Percentiles rank a stretch among this genome's conserved stretches.
Evolutionary conservation across 2,797 vertebrate species (phyloP).

Genomic region (Gallinago solitaria): DNA sequence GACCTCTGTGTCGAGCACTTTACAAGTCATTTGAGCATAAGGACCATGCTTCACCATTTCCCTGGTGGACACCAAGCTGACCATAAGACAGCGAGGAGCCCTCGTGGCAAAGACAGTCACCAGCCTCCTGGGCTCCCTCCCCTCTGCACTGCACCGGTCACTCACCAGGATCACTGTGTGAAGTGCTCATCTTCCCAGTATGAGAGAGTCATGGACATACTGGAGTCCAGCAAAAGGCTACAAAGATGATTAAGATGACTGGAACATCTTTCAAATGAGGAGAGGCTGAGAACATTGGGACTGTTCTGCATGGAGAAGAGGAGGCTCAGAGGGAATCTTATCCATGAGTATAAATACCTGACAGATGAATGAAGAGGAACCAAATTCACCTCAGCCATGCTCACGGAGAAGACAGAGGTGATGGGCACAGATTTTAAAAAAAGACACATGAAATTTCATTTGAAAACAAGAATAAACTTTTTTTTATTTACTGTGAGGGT

Average conservation of each 20-base stretch:
- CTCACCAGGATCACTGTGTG: accelerated
- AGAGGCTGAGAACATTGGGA: neutral
- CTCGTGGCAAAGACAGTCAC: neutral
- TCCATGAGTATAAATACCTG: neutral
- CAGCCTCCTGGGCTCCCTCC: neutral
- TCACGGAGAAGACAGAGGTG: neutral
- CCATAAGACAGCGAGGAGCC: neutral
- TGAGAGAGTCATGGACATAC: neutral
- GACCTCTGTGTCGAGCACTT: accelerated
- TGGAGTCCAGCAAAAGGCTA: neutral
- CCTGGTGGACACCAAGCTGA: neutral
- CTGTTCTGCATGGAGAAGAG: neutral
- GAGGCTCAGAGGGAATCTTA: neutral
- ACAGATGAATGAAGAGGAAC: neutral
- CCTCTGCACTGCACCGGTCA: neutral
- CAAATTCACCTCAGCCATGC: neutral
- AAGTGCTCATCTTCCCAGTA: neutral
- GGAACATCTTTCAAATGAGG: neutral
- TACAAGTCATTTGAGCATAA: neutral
- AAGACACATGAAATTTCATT: neutral
- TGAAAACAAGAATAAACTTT: neutral
- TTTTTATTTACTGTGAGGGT: neutral
- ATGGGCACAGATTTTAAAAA: neutral
- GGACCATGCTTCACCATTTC: neutral
- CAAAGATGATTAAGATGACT: neutral